Evolutionary conservation across 2,888 invertebrate species (phyloP), one percentile per base, ranked within the genome.

Genomic region (Crossocerus cetratus): DNA sequence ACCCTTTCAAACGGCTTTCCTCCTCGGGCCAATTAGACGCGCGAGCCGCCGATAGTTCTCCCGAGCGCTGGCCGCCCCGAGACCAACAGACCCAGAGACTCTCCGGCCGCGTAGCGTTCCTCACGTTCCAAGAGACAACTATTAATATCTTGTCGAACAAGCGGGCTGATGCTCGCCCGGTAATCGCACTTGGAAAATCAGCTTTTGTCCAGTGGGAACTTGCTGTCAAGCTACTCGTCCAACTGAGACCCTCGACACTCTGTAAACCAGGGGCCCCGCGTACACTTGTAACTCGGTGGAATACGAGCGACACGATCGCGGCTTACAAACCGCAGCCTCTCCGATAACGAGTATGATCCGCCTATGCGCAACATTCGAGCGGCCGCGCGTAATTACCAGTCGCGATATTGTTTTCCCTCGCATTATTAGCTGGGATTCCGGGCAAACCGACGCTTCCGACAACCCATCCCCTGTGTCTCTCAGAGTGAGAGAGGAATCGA

Each of bases 401-500:
- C 71, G 65, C 81, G 71, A 80, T 81, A 80, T 80, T 75, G 80
- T 78, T 78, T 81, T 74, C 78, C 72, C 68, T 69, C 66, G 78
- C 67, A 68, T 81, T 80, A 80, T 75, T 81, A 77, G 78, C 63
- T 66, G 62, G 67, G 71, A 81, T 77, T 81, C 76, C 76, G 57
- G 76, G 68, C 66, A 62, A 74, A 76, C 66, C 70, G 43, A 54
- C 64, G 65, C n/a, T 16, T 54, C 42, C 42, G 44, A 13, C 59
- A 55, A 21, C 32, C 14, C 13, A 32, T 5, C 23, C 32, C 11
- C 32, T 32, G 8, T 32, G 2, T 0, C 32, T 32, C 32, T 32
- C 32, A 8, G 8, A 11, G 8, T 32, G 32, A 32, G 32, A 32
- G 32, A 32, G 11, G 43, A 55, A 65, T 74, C 74, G 74, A 65